Percentiles rank a stretch among this genome's conserved stretches.
Conservation (phyloP, 2,113 vertebrate genomes). For the Cyanoramphus novaezelandiae region DNA sequence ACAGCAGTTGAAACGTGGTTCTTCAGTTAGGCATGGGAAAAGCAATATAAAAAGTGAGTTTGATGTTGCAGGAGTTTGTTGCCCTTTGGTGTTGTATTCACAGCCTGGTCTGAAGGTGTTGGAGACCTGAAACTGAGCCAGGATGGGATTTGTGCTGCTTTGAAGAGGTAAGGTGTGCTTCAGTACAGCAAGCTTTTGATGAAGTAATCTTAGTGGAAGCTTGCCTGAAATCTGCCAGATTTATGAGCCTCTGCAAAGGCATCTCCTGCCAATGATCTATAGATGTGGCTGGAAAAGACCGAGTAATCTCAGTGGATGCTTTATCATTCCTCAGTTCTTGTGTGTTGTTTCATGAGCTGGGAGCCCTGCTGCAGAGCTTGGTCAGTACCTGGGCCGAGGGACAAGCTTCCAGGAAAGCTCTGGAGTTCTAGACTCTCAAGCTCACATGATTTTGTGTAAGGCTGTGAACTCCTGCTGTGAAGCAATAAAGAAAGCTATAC, state of each 20-base stretch:
- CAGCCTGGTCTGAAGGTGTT: accelerated
- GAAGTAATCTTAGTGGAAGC: not conserved
- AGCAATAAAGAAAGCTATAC: not conserved
- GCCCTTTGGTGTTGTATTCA: accelerated
- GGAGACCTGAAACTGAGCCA: not conserved
- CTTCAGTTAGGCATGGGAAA: not conserved
- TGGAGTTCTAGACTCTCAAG: not conserved
- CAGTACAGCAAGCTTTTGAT: not conserved
- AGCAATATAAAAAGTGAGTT: accelerated
- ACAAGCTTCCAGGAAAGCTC: not conserved
- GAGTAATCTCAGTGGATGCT: not conserved
- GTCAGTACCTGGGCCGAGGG: not conserved
- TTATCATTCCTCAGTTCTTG: not conserved
- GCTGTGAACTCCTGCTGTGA: not conserved
- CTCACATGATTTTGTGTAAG: not conserved
- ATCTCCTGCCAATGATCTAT: not conserved
- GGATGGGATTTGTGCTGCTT: not conserved
- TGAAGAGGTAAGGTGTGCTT: not conserved
- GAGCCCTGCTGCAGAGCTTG: not conserved
- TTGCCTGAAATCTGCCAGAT: not conserved
- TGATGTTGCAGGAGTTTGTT: not conserved
- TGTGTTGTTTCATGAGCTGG: not conserved
- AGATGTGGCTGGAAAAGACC: not conserved
- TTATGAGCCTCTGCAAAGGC: not conserved
- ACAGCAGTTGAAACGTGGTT: accelerated